A percentile compares a stretch with the other conserved stretches of the same genome.
Conservation (phyloP, 2,888 invertebrate genomes). For the Morpho deidamia region DNA sequence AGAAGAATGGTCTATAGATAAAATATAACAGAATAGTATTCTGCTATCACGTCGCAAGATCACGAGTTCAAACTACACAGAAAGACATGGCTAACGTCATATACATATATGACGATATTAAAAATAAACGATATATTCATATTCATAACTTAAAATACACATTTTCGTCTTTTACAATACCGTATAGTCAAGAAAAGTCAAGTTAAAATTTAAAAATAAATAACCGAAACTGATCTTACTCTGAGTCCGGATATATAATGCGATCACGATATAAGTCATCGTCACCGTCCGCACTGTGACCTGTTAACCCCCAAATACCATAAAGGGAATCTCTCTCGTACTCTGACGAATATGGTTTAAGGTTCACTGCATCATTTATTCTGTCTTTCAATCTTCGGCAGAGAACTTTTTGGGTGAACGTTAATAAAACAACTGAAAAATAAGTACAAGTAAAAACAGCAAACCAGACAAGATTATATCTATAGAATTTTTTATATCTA, state of each 20-base stretch:
- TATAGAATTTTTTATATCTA: too few species aligned
- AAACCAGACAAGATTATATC: too few species aligned
- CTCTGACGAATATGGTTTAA: neutral
- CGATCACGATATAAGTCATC: neutral
- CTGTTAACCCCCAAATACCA: neutral
- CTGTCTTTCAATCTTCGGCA: neutral
- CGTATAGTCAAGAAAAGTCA: too few species aligned
- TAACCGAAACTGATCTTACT: neutral
- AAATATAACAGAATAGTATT: too few species aligned
- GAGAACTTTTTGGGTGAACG: neutral
- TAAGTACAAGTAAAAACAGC: neutral
- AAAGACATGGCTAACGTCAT: too few species aligned
- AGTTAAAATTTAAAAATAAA: too few species aligned
- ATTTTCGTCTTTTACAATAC: too few species aligned
- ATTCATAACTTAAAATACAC: neutral
- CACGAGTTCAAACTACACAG: too few species aligned
- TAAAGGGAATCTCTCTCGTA: neutral
- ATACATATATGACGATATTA: too few species aligned
- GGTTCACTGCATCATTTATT: neutral
- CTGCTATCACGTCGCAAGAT: too few species aligned
- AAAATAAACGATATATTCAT: too few species aligned
- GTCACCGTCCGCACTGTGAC: neutral
- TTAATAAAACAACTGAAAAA: conserved; percentile 7
- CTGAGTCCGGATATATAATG: conserved; percentile 1
- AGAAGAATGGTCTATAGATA: too few species aligned